These are phyloP conservation scores for Trichogramma pretiosum DNA, from an alignment of 1,140 invertebrate species.

Conservation along the genomic window DNA sequence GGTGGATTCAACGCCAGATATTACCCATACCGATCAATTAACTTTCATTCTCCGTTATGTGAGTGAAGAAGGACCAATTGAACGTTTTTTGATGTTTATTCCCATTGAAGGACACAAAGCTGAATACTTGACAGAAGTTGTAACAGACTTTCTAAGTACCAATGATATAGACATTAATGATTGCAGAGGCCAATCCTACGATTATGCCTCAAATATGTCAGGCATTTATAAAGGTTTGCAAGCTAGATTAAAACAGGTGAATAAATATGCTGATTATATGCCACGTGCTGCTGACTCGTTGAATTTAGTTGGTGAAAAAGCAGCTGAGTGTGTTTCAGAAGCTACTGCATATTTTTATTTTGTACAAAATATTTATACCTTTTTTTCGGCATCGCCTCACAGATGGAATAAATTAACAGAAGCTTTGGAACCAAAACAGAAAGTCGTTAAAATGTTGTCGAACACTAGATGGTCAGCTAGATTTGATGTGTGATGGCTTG, in stretches of 20 bases:
- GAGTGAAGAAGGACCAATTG: neutral
- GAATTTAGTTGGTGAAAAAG: neutral
- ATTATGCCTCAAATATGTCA: constrained; percentile 23
- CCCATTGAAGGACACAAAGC: neutral
- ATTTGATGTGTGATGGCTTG: no score
- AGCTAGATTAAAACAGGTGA: constrained; percentile 10
- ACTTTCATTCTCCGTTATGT: constrained; percentile 1
- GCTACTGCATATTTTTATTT: neutral
- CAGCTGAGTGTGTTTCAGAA: neutral
- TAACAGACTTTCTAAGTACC: neutral
- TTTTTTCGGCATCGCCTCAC: neutral
- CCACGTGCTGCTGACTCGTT: neutral
- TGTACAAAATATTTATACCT: neutral
- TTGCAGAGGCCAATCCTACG: constrained; percentile 21
- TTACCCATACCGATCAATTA: neutral
- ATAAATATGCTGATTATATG: neutral
- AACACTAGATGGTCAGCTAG: neutral
- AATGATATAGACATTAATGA: constrained; percentile 8
- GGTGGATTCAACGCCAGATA: constrained; percentile 1
- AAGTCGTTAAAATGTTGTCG: neutral
- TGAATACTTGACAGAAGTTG: neutral
- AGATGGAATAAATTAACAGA: neutral
- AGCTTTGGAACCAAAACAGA: neutral
- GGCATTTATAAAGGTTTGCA: constrained; percentile 19
- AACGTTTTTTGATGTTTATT: constrained; percentile 3